Conservation (phyloP, 2,797 vertebrate species). For the Cirrhinus molitorella region DNA sequence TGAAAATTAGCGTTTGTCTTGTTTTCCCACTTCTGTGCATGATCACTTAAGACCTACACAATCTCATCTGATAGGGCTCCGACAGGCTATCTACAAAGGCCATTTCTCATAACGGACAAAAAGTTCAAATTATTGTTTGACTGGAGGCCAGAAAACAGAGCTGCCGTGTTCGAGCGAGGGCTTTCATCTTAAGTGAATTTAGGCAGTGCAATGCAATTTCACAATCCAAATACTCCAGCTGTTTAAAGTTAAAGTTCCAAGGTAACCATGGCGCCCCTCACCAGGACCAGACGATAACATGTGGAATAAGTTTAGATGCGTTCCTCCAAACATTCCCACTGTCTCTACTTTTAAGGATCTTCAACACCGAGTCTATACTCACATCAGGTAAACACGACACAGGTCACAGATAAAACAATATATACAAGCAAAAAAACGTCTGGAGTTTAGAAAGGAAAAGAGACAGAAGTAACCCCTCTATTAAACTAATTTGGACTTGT, state of each 20-base stretch:
- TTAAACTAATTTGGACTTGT: conserved; percentile 63
- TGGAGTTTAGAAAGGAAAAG: conserved; percentile 46
- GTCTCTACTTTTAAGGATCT: conserved; percentile 86
- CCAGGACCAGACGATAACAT: conserved; percentile 83
- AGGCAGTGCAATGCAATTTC: conserved; percentile 84
- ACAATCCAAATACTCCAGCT: conserved; percentile 88
- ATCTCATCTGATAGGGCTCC: conserved; percentile 68
- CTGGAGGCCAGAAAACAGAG: conserved; percentile 81
- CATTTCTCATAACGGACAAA: conserved; percentile 80
- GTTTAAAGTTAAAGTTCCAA: conserved; percentile 90
- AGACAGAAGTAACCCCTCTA: conserved; percentile 57
- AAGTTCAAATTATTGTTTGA: conserved; percentile 85
- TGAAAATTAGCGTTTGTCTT: conserved; percentile 7
- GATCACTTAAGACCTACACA: conserved; percentile 24
- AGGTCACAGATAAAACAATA: conserved; percentile 86
- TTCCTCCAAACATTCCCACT: conserved; percentile 76
- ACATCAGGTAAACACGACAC: conserved; percentile 86
- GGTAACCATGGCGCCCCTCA: conserved; percentile 87
- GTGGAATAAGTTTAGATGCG: conserved; percentile 86
- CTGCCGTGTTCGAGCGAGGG: conserved; percentile 80
- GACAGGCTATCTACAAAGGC: conserved; percentile 69
- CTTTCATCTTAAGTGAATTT: conserved; percentile 83
- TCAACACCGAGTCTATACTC: conserved; percentile 80
- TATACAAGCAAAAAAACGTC: conserved; percentile 73
- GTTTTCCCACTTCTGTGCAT: conserved; percentile 12